phyloP scores from a whole-genome alignment of 2,797 vertebrate species.

The Leptodactylus fallax region DNA sequence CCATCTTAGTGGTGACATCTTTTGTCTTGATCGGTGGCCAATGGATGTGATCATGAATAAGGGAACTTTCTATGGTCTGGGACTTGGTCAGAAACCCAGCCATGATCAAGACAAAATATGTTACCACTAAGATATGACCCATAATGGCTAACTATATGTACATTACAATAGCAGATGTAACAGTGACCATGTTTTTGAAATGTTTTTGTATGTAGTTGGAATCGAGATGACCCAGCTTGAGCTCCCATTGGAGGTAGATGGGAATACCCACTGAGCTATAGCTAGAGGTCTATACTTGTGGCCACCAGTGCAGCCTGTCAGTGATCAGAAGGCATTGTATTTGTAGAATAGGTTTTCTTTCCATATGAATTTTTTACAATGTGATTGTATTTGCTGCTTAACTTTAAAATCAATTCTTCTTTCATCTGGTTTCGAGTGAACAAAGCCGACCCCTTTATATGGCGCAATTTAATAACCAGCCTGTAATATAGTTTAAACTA shows the following conservation, averaged over 20 bases:
- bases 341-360: slow-evolving; percentile 22
- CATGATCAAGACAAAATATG: no score
- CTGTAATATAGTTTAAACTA: slow-evolving; percentile 62
- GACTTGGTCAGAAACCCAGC: no score
- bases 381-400: slow-evolving; percentile 53
- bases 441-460: slow-evolving; percentile 25
- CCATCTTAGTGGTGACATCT: no score
- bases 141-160: no score
- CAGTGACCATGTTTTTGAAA: background rate
- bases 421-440: slow-evolving; percentile 39
- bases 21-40: no score
- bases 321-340: background rate
- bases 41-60: no score
- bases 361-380: slow-evolving; percentile 52
- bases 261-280: no score
- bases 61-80: no score
- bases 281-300: background rate
- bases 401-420: slow-evolving; percentile 61
- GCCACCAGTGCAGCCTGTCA: background rate
- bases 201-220: slow-evolving; percentile 18
- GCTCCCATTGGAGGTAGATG: no score
- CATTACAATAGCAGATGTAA: background rate
- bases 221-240: no score
- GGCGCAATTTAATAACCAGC: slow-evolving; percentile 61
- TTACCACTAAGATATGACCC: no score